Evolutionary conservation across 2,888 invertebrate genomes (phyloP).

Genomic region (Aromia moschata): DNA sequence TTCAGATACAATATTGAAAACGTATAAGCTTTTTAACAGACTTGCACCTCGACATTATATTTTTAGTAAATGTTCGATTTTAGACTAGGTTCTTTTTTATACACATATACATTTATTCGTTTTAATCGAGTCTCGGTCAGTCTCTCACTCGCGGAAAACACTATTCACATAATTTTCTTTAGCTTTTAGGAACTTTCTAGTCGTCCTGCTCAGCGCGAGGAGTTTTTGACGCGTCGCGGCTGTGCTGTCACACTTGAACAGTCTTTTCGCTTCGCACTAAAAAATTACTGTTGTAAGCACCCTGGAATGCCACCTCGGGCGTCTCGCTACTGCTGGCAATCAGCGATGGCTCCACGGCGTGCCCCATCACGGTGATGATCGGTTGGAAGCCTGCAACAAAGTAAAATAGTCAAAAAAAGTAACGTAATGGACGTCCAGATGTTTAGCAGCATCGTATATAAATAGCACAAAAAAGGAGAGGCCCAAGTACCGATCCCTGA

Average conservation of each 20-base stretch:
- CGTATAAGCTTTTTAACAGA: conserved; percentile 25
- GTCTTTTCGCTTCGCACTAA: conserved; percentile 55
- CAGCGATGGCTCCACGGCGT: conserved; percentile 57
- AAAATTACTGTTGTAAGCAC: conserved; percentile 51
- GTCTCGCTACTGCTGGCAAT: conserved; percentile 44
- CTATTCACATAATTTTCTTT: conserved; percentile 39
- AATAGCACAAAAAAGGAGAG: too few relatives aligned
- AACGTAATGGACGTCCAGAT: too few relatives aligned
- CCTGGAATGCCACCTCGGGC: conserved; percentile 58
- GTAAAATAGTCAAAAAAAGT: too few relatives aligned
- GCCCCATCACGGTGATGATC: conserved; percentile 66
- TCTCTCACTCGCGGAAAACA: conserved; percentile 33
- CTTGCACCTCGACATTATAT: conserved; percentile 25
- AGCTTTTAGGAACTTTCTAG: conserved; percentile 63
- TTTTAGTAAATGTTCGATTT: conserved; percentile 36
- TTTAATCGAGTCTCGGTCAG: conserved; percentile 7
- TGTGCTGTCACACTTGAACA: conserved; percentile 74
- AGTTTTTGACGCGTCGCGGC: conserved; percentile 68
- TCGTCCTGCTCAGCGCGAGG: conserved; percentile 64
- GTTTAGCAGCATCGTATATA: too few relatives aligned
- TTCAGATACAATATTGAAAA: conserved; percentile 16
- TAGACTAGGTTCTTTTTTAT: conserved; percentile 57
- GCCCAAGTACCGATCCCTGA: too few relatives aligned
- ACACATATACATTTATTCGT: conserved; percentile 49
- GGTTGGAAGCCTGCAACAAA: conserved; percentile 68